Evolutionary conservation across 2,888 invertebrate genomes (phyloP).

Genomic region (Gastracanthus pulcherrimus): DNA sequence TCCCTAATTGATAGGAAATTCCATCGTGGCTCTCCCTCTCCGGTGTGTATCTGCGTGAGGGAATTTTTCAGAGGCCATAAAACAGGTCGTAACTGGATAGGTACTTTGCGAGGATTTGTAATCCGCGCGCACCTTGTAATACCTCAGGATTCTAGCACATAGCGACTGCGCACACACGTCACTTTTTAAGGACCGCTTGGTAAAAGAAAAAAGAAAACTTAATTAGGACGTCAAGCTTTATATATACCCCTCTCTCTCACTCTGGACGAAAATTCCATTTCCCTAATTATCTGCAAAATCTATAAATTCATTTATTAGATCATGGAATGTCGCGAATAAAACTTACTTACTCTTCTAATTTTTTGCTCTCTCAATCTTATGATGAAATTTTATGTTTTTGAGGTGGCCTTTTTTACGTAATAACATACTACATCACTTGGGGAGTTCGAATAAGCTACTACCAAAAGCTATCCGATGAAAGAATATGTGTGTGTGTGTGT

Average conservation of each 20-base stretch:
- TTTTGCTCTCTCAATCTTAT: too few species aligned
- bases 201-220: conserved; percentile 11
- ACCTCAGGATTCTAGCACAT: conserved; percentile 37
- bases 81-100: conserved; percentile 71
- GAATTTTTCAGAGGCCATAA: conserved; percentile 69
- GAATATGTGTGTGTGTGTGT: too few species aligned
- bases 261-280: conserved; percentile 19
- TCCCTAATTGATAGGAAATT: conserved; percentile 77
- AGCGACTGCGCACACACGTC: conserved; percentile 15
- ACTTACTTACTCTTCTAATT: too few species aligned
- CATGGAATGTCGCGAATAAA: not conserved
- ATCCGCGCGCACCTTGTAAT: conserved; percentile 64
- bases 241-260: not conserved
- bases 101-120: conserved; percentile 70
- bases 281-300: conserved; percentile 41
- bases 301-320: conserved; percentile 41
- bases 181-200: conserved; percentile 30
- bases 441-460: too few species aligned
- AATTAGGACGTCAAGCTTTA: conserved; percentile 28
- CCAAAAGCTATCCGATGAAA: too few species aligned
- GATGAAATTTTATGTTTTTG: too few species aligned
- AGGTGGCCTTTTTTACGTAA: too few species aligned
- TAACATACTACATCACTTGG: too few species aligned
- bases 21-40: conserved; percentile 59
- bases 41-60: conserved; percentile 36